These are phyloP conservation scores for Creontiades dilutus DNA, from an alignment of 2,888 invertebrate genomes.

Conservation along the genomic window DNA sequence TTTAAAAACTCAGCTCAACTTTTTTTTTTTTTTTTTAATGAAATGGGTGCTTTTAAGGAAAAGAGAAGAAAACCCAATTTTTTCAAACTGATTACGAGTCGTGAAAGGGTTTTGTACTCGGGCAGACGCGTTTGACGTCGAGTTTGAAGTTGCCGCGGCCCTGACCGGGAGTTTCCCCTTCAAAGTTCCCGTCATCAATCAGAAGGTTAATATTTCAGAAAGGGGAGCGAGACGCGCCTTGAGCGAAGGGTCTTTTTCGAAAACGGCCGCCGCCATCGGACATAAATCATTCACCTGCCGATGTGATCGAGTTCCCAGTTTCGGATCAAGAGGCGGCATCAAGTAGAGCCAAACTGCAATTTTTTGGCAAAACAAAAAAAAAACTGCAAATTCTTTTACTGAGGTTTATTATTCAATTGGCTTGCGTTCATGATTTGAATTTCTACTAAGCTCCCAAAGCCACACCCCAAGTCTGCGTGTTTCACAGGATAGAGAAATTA, in stretches of 20 bases:
- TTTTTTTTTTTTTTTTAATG: no score
- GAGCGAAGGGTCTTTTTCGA: not conserved
- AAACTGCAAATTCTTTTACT: no score
- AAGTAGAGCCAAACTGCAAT: no score
- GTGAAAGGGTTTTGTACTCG: not conserved
- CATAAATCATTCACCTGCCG: not conserved
- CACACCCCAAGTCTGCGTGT: no score
- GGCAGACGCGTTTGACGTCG: not conserved
- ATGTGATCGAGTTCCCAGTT: not conserved
- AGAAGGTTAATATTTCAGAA: slow-evolving; percentile 7
- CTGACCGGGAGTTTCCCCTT: not conserved
- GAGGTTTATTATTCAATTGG: no score
- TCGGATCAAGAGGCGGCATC: not conserved
- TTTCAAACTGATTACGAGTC: not conserved
- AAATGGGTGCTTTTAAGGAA: not conserved
- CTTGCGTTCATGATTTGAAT: no score
- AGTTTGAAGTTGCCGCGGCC: not conserved
- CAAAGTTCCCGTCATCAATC: slow-evolving; percentile 14
- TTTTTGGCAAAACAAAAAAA: no score
- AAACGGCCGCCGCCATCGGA: not conserved
- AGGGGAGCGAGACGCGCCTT: not conserved
- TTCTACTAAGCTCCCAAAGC: no score
- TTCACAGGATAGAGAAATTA: no score
- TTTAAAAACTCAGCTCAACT: no score
- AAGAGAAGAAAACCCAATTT: not conserved